Conservation (phyloP, 2,888 invertebrate genomes). For the Sclerodermus sp. region DNA sequence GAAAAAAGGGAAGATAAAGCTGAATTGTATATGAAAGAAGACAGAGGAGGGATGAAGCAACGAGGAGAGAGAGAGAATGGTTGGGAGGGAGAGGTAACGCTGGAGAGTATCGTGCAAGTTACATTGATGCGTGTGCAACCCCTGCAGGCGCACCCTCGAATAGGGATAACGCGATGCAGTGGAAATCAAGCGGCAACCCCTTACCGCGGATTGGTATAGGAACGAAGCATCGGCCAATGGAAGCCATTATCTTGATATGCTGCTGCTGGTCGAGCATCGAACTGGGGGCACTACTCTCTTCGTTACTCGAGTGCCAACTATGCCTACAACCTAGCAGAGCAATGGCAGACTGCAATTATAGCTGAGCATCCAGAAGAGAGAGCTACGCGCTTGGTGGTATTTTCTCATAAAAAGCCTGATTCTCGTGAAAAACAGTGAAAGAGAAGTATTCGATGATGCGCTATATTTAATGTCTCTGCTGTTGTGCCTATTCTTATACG, state of each 20-base stretch:
- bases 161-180: slow-evolving; percentile 43
- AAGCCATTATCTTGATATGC: slow-evolving; percentile 45
- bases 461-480: too few relatives aligned
- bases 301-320: too few relatives aligned
- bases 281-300: slow-evolving; percentile 4
- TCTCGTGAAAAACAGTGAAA: neutral
- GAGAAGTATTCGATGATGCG: too few relatives aligned
- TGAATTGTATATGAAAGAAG: neutral
- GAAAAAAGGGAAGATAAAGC: neutral
- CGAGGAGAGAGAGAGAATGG: slow-evolving; percentile 10
- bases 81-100: slow-evolving; percentile 12
- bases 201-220: slow-evolving; percentile 37
- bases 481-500: too few relatives aligned
- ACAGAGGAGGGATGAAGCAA: slow-evolving; percentile 1
- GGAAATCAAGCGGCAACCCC: slow-evolving; percentile 44
- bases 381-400: neutral
- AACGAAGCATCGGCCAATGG: slow-evolving; percentile 38
- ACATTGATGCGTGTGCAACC: too few relatives aligned
- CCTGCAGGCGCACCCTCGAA: slow-evolving; percentile 4
- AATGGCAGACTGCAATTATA: slow-evolving; percentile 19
- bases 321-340: neutral
- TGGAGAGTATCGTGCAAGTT: neutral
- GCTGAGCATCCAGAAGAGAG: neutral
- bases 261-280: slow-evolving; percentile 31
- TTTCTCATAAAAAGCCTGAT: neutral